These are phyloP conservation scores for Macrostomum cliftonense DNA, from an alignment of 2,888 invertebrate genomes.

Conservation along the genomic window DNA sequence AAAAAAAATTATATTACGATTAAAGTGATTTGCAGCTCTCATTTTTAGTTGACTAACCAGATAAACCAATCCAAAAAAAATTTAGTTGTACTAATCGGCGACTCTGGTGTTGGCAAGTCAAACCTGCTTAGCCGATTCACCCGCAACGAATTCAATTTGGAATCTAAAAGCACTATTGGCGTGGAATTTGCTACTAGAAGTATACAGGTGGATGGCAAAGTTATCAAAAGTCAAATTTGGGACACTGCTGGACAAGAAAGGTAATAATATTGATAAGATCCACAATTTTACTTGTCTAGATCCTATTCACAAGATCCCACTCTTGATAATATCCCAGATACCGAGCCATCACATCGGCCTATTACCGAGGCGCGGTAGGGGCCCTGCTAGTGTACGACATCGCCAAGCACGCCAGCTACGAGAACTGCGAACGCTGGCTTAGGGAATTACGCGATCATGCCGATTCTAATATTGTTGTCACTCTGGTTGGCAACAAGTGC, in stretches of 20 bases:
- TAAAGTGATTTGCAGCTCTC: too few relatives aligned
- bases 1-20: too few relatives aligned
- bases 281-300: too few relatives aligned
- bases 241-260: constrained; percentile 7
- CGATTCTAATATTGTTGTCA: constrained; percentile 97
- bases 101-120: constrained; percentile 98
- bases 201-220: constrained; percentile 4
- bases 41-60: too few relatives aligned
- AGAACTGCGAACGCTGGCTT: constrained; percentile 98
- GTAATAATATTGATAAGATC: not conserved
- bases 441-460: constrained; percentile 92
- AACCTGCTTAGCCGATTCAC: constrained; percentile 96
- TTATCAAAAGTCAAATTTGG: constrained; percentile 5
- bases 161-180: constrained; percentile 98
- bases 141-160: constrained; percentile 98
- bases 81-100: constrained; percentile 93
- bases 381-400: constrained; percentile 97
- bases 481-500: constrained; percentile 58
- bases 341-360: constrained; percentile 21
- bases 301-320: too few relatives aligned
- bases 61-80: too few relatives aligned
- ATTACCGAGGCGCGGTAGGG: constrained; percentile 96
- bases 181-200: constrained; percentile 83
- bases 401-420: constrained; percentile 94
- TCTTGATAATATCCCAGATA: too few relatives aligned